phyloP scores from a whole-genome alignment of 2,113 vertebrate species.

The Nyctereutes procyonoides region DNA sequence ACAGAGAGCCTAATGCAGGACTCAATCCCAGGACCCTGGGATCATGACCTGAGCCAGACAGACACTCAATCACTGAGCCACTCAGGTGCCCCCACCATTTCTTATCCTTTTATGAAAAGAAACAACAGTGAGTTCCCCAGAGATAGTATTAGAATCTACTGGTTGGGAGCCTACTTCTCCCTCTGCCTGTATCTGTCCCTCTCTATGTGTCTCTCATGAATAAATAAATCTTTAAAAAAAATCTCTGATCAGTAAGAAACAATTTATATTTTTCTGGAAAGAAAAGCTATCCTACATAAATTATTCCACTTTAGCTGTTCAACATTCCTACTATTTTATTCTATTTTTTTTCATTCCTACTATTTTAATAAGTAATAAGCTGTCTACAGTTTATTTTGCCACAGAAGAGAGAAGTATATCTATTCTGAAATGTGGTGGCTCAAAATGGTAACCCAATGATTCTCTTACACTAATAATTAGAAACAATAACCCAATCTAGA shows the following conservation, averaged over 20 bases:
- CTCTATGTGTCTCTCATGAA: background rate
- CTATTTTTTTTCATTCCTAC: too few relatives aligned
- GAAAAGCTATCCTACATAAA: background rate
- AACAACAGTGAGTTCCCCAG: too few relatives aligned
- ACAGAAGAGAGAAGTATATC: background rate
- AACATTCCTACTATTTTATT: background rate
- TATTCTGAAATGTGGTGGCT: background rate
- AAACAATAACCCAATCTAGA: background rate
- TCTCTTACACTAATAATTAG: background rate
- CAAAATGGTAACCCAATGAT: background rate
- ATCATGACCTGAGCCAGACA: too few relatives aligned
- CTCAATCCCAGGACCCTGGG: too few relatives aligned
- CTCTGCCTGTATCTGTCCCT: too few relatives aligned
- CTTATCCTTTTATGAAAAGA: too few relatives aligned
- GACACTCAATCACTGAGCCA: too few relatives aligned
- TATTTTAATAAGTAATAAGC: background rate
- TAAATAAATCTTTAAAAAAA: too few relatives aligned
- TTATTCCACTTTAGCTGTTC: background rate
- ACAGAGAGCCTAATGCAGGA: too few relatives aligned
- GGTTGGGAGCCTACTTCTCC: too few relatives aligned
- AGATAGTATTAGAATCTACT: too few relatives aligned
- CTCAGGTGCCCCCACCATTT: too few relatives aligned
- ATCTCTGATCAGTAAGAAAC: background rate
- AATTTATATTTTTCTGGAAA: background rate
- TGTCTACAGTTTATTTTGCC: background rate